Percentiles rank a stretch among this genome's conserved stretches.
Evolutionary conservation across 2,797 vertebrate genomes (phyloP).

Genomic region (Malurus leucopterus): DNA sequence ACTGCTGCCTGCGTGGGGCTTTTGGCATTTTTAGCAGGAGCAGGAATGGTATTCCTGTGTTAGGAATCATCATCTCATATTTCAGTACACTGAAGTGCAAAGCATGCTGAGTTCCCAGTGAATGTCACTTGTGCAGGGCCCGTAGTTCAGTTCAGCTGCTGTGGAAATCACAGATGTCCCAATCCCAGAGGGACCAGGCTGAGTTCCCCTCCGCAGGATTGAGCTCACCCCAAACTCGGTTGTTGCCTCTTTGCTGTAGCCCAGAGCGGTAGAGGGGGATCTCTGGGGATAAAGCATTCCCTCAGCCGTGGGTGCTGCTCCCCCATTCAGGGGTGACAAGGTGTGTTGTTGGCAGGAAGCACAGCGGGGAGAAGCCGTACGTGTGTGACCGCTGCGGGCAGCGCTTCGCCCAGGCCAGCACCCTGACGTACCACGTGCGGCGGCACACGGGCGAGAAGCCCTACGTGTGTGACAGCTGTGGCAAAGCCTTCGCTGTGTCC

Average conservation of each 20-base stretch:
- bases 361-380: constrained; percentile 96
- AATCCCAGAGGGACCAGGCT: not conserved
- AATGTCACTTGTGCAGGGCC: accelerated
- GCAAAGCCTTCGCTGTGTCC: constrained; percentile 95
- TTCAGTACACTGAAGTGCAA: accelerated
- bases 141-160: not conserved
- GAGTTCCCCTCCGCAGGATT: accelerated
- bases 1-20: accelerated
- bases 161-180: accelerated
- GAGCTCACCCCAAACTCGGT: accelerated
- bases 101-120: accelerated
- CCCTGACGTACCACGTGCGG: constrained; percentile 92
- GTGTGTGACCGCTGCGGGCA: constrained; percentile 93
- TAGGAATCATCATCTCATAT: not conserved
- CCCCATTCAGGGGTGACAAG: not conserved
- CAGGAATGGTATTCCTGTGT: not conserved
- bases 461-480: constrained; percentile 94
- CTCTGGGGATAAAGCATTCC: not conserved
- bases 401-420: constrained; percentile 95
- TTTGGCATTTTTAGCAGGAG: not conserved
- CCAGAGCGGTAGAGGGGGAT: not conserved
- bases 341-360: constrained; percentile 72
- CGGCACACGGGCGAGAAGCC: constrained; percentile 97
- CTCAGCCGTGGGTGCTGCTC: accelerated
- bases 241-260: accelerated